These are phyloP conservation scores for Armadillidium nasatum DNA, from an alignment of 1,140 invertebrate species.

Conservation along the genomic window DNA sequence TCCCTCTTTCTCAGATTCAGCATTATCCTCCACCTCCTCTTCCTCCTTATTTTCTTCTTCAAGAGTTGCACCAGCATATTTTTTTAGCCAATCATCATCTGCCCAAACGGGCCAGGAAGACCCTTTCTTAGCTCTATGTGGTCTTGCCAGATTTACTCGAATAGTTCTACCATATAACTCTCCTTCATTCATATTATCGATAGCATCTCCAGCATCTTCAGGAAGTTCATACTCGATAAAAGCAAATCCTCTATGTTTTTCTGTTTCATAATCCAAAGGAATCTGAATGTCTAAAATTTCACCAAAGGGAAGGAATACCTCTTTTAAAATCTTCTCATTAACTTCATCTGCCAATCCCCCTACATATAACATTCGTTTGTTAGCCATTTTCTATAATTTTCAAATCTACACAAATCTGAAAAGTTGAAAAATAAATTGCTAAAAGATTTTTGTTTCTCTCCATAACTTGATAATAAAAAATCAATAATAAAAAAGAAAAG, in stretches of 20 bases:
- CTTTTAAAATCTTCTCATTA: slow-evolving; percentile 89
- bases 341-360: slow-evolving; percentile 96
- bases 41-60: slow-evolving; percentile 48
- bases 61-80: slow-evolving; percentile 84
- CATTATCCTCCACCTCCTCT: neutral
- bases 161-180: slow-evolving; percentile 96
- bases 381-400: neutral
- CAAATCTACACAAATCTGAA: too few species aligned
- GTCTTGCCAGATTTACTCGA: slow-evolving; percentile 93
- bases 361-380: slow-evolving; percentile 45
- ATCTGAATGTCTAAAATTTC: slow-evolving; percentile 96
- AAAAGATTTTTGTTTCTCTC: too few species aligned
- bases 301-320: slow-evolving; percentile 96
- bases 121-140: slow-evolving; percentile 82
- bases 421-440: too few species aligned
- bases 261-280: slow-evolving; percentile 94
- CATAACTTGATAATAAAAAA: too few species aligned
- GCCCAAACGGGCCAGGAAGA: slow-evolving; percentile 93
- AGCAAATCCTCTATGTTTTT: slow-evolving; percentile 94
- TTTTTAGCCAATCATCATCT: slow-evolving; percentile 92
- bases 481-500: too few species aligned
- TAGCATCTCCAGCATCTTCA: slow-evolving; percentile 75
- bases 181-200: slow-evolving; percentile 99
- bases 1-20: neutral
- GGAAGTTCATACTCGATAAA: slow-evolving; percentile 92